Evolutionary conservation across 2,113 vertebrate species (phyloP).

Genomic region (Bothrops jararaca): DNA sequence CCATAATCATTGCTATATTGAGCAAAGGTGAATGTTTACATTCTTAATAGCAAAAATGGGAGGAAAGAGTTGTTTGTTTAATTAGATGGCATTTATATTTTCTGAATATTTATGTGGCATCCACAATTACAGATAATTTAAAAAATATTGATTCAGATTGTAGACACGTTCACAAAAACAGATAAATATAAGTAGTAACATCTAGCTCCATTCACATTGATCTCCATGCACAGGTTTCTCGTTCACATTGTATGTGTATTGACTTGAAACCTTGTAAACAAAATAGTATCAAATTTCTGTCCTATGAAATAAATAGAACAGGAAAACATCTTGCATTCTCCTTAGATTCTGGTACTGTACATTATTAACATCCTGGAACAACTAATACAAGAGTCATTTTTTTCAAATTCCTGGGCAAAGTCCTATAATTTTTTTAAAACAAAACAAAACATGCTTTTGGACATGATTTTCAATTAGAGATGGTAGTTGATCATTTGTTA

Average conservation of each 20-base stretch:
- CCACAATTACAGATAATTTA: not conserved
- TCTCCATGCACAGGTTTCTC: not conserved
- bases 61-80: not conserved
- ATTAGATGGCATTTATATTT: not conserved
- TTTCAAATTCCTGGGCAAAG: not conserved
- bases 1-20: not conserved
- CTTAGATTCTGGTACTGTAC: not conserved
- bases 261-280: not conserved
- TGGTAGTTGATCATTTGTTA: not conserved
- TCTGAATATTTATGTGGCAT: not conserved
- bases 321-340: slow-evolving; percentile 4
- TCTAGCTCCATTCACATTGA: not conserved
- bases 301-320: not conserved
- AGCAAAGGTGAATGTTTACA: not conserved
- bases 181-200: not conserved
- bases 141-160: not conserved
- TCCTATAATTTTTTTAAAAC: not conserved
- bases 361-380: not conserved
- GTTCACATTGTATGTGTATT: not conserved
- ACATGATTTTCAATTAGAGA: slow-evolving; percentile 5
- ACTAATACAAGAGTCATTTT: not conserved
- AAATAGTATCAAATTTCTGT: not conserved
- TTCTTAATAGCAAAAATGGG: not conserved
- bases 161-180: not conserved
- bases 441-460: not conserved